Evolutionary conservation across 2,888 invertebrate species (phyloP).

Genomic region (Parochlus steinenii): DNA sequence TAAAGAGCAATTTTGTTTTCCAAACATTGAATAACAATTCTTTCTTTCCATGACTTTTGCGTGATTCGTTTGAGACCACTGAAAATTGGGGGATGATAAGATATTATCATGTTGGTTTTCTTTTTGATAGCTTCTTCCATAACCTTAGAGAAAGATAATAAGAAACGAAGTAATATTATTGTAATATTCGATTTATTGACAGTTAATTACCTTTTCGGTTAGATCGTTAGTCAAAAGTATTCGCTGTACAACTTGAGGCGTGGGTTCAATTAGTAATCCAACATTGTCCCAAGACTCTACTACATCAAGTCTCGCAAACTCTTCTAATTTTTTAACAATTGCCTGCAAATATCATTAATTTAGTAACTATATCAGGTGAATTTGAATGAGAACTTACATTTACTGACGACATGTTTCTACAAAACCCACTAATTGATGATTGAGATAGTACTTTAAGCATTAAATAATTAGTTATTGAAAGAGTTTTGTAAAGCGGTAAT

Average conservation of each 20-base stretch:
- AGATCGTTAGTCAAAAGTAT: conserved; percentile 84
- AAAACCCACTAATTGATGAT: too few species aligned
- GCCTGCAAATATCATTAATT: too few species aligned
- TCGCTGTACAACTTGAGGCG: conserved; percentile 33
- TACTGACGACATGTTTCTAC: too few species aligned
- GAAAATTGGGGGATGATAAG: conserved; percentile 96
- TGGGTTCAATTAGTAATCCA: conserved; percentile 75
- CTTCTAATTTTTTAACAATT: conserved; percentile 42
- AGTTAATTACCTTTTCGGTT: conserved; percentile 68
- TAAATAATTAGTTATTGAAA: too few species aligned
- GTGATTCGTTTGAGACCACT: conserved; percentile 62
- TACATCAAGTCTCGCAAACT: conserved; percentile 48
- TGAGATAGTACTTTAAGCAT: too few species aligned
- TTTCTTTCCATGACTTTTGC: conserved; percentile 72
- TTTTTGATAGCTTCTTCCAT: conserved; percentile 58
- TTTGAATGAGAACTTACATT: too few species aligned
- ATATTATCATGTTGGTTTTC: conserved; percentile 62
- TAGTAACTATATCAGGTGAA: too few species aligned
- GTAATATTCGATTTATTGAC: too few species aligned
- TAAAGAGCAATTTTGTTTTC: conserved; percentile 75
- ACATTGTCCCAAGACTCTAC: conserved; percentile 93
- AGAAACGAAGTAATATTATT: too few species aligned
- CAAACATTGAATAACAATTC: conserved; percentile 60
- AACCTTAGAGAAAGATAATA: too few species aligned
- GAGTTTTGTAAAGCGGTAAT: too few species aligned